Evolutionary conservation across 1,140 invertebrate genomes (phyloP), one percentile per base, ranked within the genome.

Genomic region (Monochamus saltuarius): DNA sequence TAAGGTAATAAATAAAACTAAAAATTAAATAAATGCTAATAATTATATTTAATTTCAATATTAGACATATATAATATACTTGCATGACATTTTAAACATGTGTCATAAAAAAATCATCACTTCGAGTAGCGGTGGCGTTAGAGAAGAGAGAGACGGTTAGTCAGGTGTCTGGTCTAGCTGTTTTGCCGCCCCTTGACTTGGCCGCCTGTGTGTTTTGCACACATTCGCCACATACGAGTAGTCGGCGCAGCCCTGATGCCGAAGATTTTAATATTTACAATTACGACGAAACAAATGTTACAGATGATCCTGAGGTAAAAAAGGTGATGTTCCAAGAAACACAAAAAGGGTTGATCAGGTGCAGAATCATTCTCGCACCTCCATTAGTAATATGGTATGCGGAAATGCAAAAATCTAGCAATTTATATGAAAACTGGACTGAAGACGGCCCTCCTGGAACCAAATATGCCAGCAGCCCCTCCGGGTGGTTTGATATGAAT

Each of bases 401-500:
- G 56, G 38, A 34, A 46, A 38, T 49, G 73, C 70, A 9, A 56
- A 34, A 35, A 13, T 52, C 11, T 71, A 70, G 22, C 22, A 29
- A 29, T 29, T 29, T 29, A 29, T 29, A 29, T 39, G 59, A 75
- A 57, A 62, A 61, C 10, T 74, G 72, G 70, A 56, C 17, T 11
- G 59, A 59, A 50, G 61, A 53, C 52, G 71, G 65, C n/a, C 38
- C 45, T 36, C 11, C 39, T 35, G 50, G 59, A 34, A 49, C 45
- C 35, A 38, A 42, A 8, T 73, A 69, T 56, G 67, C 66, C 35
- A 58, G 57, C 43, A 62, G 56, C 17, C 40, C 19, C 13, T 66
- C 55, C 50, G 73, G 71, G 11, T 75, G 68, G 69, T 74, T 76
- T 59, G 74, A 75, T 49, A 53, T 59, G 0, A 39, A 50, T 2